Base-by-base conservation (phyloP, 2,113 vertebrate species). In the Conger conger region DNA sequence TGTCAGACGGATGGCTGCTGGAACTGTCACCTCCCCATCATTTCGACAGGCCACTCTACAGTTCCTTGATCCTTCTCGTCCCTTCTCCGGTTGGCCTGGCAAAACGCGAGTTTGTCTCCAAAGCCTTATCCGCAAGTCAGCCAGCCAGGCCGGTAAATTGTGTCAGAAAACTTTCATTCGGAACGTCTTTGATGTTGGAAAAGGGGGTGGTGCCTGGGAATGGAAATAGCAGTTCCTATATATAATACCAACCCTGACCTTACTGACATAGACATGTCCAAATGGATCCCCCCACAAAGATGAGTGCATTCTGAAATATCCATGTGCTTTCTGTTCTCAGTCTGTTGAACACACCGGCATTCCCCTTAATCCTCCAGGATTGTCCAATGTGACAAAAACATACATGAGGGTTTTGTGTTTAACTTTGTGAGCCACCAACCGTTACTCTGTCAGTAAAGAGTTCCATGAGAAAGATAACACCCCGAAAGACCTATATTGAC, bases 81-180 rank as follows among this genome's bases (percentile, higher is more conserved):
- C 38, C 77, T 79, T 82, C 23, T 83, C 85, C 83, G 33, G 79
- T 85, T 90, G 87, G 91, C 79, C 38, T 76, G 82, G 86, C 82
- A 57, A 87, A 90, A 83, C 80, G 83, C 76, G 6, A 83, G 78
- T 87, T 90, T 53, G 36, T 83, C 35, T 84, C 80, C 82, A 76
- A 88, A 87, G 84, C 86, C 80, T 86, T 82, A 42, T 13, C 9
- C 45, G 15, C 45, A 50, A 7, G 45, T 50, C 45, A 50, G 45
- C 45, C 45, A 15, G 4, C 45, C 45, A 50, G 45, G 45, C 45
- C 8, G 15, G 45, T 50, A 50, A 50, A 50, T 50, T 13, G 0
- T 50, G 45, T 50, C n/a, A 1, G 45, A 50, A 50, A 50, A 50
- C 11, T 8, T 50, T 13, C 45, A 50, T 50, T 50, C 60, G 54